Evolutionary conservation across 1,140 invertebrate genomes (phyloP).

Genomic region (Drosophila tsacasi): DNA sequence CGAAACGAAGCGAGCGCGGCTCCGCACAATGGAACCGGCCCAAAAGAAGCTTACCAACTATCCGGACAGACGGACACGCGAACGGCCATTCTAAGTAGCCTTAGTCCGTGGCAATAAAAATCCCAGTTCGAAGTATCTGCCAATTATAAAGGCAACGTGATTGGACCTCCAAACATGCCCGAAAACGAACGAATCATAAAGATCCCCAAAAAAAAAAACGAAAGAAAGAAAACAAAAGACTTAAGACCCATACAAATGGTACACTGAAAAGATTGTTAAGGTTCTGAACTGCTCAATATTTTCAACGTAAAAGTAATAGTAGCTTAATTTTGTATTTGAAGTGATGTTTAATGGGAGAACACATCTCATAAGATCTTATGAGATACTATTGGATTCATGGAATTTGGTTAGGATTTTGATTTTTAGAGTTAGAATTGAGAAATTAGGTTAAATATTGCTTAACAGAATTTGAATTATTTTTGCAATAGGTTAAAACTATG

Average conservation of each 20-base stretch:
- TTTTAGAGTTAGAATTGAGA: background rate
- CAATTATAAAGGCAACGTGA: slow-evolving; percentile 41
- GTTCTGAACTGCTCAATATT: background rate
- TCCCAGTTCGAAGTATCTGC: slow-evolving; percentile 27
- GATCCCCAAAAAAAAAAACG: slow-evolving; percentile 15
- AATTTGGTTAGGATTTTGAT: background rate
- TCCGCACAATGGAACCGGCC: slow-evolving; percentile 50
- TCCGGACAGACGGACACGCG: slow-evolving; percentile 8
- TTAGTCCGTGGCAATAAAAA: slow-evolving; percentile 45
- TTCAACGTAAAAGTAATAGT: background rate
- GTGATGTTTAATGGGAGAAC: background rate
- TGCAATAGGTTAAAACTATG: background rate
- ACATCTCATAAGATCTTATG: too few species aligned
- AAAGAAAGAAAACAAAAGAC: slow-evolving; percentile 20
- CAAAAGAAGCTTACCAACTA: slow-evolving; percentile 60
- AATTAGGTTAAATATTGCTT: background rate
- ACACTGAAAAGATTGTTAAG: slow-evolving; percentile 17
- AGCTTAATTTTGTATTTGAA: background rate
- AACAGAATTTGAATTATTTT: background rate
- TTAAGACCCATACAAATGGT: slow-evolving; percentile 16
- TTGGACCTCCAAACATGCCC: slow-evolving; percentile 38
- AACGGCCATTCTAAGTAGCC: slow-evolving; percentile 46
- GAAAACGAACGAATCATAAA: slow-evolving; percentile 26
- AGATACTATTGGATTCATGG: background rate
- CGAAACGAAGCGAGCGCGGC: slow-evolving; percentile 55